A percentile compares a stretch with the other conserved stretches of the same genome.
phyloP scores from a whole-genome alignment of 2,113 vertebrate species.

The Centropristis striata region DNA sequence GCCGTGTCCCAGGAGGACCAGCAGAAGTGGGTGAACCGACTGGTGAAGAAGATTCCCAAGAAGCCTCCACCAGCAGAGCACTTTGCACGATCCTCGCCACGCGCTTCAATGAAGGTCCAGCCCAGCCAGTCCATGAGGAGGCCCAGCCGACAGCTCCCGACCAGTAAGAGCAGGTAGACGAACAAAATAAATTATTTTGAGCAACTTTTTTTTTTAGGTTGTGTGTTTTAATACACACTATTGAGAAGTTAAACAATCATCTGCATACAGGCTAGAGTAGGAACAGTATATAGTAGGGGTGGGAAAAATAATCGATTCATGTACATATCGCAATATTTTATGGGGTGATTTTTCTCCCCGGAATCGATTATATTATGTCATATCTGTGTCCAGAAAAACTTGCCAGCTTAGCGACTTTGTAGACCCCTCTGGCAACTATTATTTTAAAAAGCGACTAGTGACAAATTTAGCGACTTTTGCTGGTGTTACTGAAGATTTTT shows the following conservation, averaged over 20 bases:
- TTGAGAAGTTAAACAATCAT: too few relatives aligned
- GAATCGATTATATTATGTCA: too few relatives aligned
- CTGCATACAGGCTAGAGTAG: too few relatives aligned
- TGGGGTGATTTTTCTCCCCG: too few relatives aligned
- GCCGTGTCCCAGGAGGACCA: constrained; percentile 96
- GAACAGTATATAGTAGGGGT: neutral
- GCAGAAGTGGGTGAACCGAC: constrained; percentile 97
- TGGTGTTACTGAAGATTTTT: too few relatives aligned
- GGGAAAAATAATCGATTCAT: too few relatives aligned
- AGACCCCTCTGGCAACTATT: too few relatives aligned
- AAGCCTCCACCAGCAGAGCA: constrained; percentile 94
- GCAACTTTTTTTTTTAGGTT: neutral
- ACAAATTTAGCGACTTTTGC: too few relatives aligned
- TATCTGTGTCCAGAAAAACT: too few relatives aligned
- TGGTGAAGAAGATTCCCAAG: constrained; percentile 99
- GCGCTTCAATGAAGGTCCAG: constrained; percentile 95
- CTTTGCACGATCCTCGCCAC: constrained; percentile 95
- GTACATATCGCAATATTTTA: too few relatives aligned
- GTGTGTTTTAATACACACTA: neutral
- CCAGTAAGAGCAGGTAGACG: constrained; percentile 95
- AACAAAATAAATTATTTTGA: neutral
- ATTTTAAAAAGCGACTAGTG: too few relatives aligned
- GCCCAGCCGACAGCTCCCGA: constrained; percentile 95
- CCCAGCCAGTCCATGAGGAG: constrained; percentile 95
- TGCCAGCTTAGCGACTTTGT: too few relatives aligned